Percentiles rank a stretch among this genome's conserved stretches.
These are phyloP conservation scores for Drosophila melanosoma DNA, from an alignment of 2,888 invertebrate species.

Conservation along the genomic window DNA sequence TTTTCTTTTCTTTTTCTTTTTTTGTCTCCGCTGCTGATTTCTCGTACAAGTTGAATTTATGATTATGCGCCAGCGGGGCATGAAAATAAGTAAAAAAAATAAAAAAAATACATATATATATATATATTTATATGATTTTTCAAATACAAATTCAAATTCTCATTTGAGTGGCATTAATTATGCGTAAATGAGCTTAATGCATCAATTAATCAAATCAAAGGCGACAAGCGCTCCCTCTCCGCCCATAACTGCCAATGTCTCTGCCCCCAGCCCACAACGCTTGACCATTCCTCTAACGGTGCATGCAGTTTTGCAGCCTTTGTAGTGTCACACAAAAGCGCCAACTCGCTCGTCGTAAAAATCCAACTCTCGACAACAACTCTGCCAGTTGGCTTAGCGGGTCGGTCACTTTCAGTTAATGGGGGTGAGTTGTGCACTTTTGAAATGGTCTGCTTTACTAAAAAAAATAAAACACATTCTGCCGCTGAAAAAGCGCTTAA, in stretches of 20 bases:
- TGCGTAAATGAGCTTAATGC: constrained; percentile 79
- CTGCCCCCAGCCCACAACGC: not conserved
- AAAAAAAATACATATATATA: too few species aligned
- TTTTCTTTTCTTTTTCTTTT: constrained; percentile 19
- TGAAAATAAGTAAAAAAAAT: constrained; percentile 35
- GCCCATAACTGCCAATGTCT: not conserved
- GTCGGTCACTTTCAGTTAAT: constrained; percentile 16
- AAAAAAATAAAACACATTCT: not conserved
- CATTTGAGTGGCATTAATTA: constrained; percentile 73
- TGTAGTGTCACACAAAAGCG: constrained; percentile 75
- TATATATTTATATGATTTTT: constrained; percentile 8
- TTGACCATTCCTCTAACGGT: not conserved
- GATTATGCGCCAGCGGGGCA: constrained; percentile 65
- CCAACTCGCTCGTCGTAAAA: constrained; percentile 56
- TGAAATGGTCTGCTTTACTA: constrained; percentile 20
- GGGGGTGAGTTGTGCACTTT: not conserved
- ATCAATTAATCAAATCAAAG: constrained; percentile 80
- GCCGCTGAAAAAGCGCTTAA: not conserved
- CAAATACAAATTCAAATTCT: constrained; percentile 54
- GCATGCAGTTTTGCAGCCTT: constrained; percentile 59
- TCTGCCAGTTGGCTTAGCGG: constrained; percentile 13
- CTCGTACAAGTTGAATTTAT: constrained; percentile 77
- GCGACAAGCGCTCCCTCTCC: constrained; percentile 13
- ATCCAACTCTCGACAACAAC: constrained; percentile 22
- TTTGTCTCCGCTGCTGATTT: constrained; percentile 65